Evolutionary conservation across 2,797 vertebrate genomes (phyloP), one percentile per base, ranked within the genome.

Genomic region (Paedocypris micromegethes): DNA sequence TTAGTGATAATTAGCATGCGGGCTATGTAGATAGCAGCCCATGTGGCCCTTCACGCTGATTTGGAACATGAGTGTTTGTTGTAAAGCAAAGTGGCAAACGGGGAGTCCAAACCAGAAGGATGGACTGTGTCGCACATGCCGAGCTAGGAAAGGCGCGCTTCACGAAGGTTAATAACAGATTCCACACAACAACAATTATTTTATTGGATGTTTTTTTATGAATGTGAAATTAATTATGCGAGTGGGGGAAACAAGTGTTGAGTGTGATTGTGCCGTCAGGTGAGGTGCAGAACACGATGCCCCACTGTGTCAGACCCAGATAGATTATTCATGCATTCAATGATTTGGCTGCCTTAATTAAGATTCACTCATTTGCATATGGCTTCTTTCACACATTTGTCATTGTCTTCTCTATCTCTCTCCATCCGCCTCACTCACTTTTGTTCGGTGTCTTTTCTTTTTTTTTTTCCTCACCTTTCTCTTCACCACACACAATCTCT

Each of bases 241-340:
- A 78, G 69, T 64, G 75, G 59, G 23, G 46, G 75, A 75, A 82
- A 76, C 68, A 75, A 78, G 74, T 78, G 78, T 86, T 79, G 73
- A 64, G 75, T 74, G 72, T 79, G 82, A 82, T 86, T 84, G 80
- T 52, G 8, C 68, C 68, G 65, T 75, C 80, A 82, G 82, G 80
- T 86, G 83, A 81, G 72, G 79, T 68, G 67, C 66, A 44, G 68
- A 84, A 78, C 80, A 80, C 67, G 80, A 72, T 66, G 73, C 74
- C 72, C 61, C 5, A 56, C 75, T 75, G 67, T 85, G 85, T 86
- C 80, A 78, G 68, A 70, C 77, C 79, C 80, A 59, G 81, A 86
- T 86, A 84, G 85, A 85, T 86, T 85, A 87, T 84, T 87, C 86
- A 85, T 83, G 83, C 77, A 76, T 80, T 78, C 81, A 85, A 84